Conservation (phyloP, 2,888 invertebrate species). For the Spatulosminthurus flaviceps region DNA sequence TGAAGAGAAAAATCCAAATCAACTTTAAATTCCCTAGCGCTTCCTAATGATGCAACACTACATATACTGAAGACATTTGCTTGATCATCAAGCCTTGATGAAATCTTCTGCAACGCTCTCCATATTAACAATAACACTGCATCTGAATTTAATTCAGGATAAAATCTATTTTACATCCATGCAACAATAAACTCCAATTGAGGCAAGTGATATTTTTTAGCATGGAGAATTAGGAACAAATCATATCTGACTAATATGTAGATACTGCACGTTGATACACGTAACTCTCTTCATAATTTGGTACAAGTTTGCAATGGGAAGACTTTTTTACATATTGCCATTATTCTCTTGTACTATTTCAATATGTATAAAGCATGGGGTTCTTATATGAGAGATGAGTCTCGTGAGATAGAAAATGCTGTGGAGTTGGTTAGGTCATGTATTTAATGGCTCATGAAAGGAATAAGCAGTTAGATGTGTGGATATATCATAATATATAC, state of each 20-base stretch:
- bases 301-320: too few relatives aligned
- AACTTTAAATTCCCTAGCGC: not conserved
- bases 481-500: not conserved
- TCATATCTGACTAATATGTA: not conserved
- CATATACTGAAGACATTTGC: not conserved
- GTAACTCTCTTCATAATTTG: too few relatives aligned
- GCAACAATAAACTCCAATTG: not conserved
- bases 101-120: not conserved
- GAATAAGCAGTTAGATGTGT: conserved; percentile 25
- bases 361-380: not conserved
- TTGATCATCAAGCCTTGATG: too few relatives aligned
- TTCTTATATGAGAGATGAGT: not conserved
- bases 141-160: not conserved
- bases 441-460: conserved; percentile 37
- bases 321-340: not conserved
- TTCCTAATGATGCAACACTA: not conserved
- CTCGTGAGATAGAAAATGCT: not conserved
- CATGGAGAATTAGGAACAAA: not conserved
- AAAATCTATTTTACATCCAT: not conserved
- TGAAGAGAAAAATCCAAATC: not conserved
- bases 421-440: conserved; percentile 31
- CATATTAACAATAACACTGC: too few relatives aligned
- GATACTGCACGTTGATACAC: too few relatives aligned
- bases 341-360: not conserved
- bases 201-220: not conserved